Percentiles rank a stretch among this genome's conserved stretches.
Evolutionary conservation across 1,140 invertebrate genomes (phyloP).

Genomic region (Drosophila mauritiana): DNA sequence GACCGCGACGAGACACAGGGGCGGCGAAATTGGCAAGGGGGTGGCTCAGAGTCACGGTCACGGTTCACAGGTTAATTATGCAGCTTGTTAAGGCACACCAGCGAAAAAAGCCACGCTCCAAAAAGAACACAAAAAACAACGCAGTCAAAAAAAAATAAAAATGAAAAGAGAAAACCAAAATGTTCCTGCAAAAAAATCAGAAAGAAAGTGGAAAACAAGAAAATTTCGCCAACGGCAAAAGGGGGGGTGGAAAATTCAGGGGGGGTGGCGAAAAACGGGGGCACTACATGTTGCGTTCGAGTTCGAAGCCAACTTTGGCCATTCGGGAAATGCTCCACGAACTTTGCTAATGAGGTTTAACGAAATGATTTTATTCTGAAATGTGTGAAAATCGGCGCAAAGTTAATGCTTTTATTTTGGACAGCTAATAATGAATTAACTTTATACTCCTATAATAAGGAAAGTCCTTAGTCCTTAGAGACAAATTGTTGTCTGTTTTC

Average conservation of each 20-base stretch:
- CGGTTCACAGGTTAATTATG: slow-evolving; percentile 51
- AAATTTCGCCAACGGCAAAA: slow-evolving; percentile 14
- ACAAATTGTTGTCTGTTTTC: background rate
- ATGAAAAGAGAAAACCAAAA: background rate
- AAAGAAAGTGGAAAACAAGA: slow-evolving; percentile 29
- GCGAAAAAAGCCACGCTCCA: slow-evolving; percentile 8
- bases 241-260: background rate
- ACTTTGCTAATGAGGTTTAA: slow-evolving; percentile 37
- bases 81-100: slow-evolving; percentile 45
- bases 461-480: background rate
- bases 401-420: slow-evolving; percentile 6
- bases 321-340: slow-evolving; percentile 8
- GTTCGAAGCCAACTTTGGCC: slow-evolving; percentile 32
- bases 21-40: slow-evolving; percentile 16
- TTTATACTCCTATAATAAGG: background rate
- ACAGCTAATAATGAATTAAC: background rate
- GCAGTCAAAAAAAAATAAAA: background rate
- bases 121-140: slow-evolving; percentile 3
- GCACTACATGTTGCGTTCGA: slow-evolving; percentile 40
- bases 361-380: slow-evolving; percentile 1
- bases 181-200: background rate
- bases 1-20: background rate
- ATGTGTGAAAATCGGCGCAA: slow-evolving; percentile 5
- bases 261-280: background rate
- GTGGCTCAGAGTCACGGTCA: slow-evolving; percentile 31